Evolutionary conservation across 2,797 vertebrate species (phyloP), one percentile per base, ranked within the genome.

Genomic region (Eospalax fontanierii): DNA sequence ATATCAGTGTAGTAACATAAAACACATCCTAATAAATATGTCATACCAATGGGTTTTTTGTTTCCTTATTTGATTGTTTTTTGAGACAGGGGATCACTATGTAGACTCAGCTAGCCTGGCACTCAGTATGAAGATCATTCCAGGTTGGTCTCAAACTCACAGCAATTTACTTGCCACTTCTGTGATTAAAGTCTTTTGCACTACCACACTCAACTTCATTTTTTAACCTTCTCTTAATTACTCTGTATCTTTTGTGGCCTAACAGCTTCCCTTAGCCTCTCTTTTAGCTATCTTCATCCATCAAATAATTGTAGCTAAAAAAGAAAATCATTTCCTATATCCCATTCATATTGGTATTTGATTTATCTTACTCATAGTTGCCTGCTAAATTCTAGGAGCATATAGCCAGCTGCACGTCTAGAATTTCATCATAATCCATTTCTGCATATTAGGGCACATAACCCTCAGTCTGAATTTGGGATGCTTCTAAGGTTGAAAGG

Each of bases 281-380:
- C 24, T 21, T 10, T 87, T 80, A 84, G n/a, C 0, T 74, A 12
- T 80, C 24, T 91, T 54, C 16, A 85, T 79, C 5, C 2, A 75
- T 90, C 40, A 66, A 54, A 80, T 91, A 70, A 38, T 65, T 26
- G 28, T 21, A 84, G 35, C 30, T 70, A 59, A 21, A n/a, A 68
- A 79, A 93, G 63, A 30, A 35, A 59, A 21, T 21, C 10, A 84
- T 54, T 88, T 93, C 74, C 14, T 68, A 30, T 1, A 59, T 4
- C 15, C 7, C 22, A 5, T 76, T 92, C n/a, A 54, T 38, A 33
- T 83, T 35, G 35, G 22, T 93, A 86, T 15, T 86, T 40, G 26
- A 88, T 75, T 93, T 78, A 57, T 90, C 90, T 95, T 26, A 61
- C 71, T 92, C 1, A 6, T 81, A 9, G 16, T 5, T 89, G 19